Evolutionary conservation across 1,140 invertebrate species (phyloP).

Genomic region (Ptiloglossa arizonensis): DNA sequence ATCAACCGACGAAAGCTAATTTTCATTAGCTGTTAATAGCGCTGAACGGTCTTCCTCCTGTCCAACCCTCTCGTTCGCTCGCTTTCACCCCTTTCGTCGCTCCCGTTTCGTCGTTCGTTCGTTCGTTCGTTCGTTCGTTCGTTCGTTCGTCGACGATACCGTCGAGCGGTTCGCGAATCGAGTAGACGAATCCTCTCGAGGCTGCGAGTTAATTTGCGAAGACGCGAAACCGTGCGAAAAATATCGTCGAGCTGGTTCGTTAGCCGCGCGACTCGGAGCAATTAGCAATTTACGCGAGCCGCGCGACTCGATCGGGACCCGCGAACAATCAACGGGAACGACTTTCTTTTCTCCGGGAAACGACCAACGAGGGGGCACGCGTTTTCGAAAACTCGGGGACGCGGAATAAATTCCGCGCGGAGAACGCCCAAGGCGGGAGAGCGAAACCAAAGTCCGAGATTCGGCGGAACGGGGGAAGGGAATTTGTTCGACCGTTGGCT

Average conservation of each 20-base stretch:
- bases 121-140: conserved; percentile 59
- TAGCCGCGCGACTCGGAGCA: neutral
- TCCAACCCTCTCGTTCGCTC: conserved; percentile 45
- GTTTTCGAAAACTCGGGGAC: no score
- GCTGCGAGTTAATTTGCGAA: conserved; percentile 19
- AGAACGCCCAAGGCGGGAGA: neutral
- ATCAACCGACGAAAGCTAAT: conserved; percentile 82
- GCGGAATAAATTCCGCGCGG: no score
- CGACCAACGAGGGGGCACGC: no score
- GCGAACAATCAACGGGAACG: neutral
- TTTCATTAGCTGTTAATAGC: conserved; percentile 82
- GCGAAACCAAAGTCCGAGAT: neutral
- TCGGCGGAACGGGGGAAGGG: neutral
- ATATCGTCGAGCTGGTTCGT: conserved; percentile 23
- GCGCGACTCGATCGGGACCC: neutral
- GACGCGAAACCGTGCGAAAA: conserved; percentile 40
- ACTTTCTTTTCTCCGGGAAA: neutral
- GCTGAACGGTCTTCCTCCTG: conserved; percentile 57
- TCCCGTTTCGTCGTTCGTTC: conserved; percentile 57
- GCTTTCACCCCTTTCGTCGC: conserved; percentile 56
- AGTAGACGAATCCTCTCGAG: conserved; percentile 60
- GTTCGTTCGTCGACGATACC: conserved; percentile 59
- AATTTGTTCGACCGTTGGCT: conserved; percentile 47
- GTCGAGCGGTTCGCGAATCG: conserved; percentile 37
- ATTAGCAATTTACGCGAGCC: conserved; percentile 8